phyloP scores from a whole-genome alignment of 2,888 invertebrate genomes.

The Panopea generosa region DNA sequence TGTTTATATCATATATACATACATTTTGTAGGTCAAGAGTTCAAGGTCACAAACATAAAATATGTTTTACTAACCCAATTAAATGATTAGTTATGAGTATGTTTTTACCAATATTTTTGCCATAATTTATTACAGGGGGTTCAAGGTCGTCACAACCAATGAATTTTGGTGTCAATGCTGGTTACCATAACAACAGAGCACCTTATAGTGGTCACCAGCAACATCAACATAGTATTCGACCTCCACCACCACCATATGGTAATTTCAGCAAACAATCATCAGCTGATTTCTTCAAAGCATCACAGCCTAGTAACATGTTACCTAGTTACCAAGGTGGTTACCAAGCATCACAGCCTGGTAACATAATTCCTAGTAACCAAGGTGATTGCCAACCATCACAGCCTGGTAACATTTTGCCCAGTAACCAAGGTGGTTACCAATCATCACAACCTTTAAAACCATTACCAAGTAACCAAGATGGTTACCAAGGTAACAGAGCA shows the following conservation, averaged over 20 bases:
- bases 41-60: too few relatives aligned
- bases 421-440: not conserved
- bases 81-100: too few relatives aligned
- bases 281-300: not conserved
- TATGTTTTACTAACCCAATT: too few relatives aligned
- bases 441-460: not conserved
- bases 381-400: not conserved
- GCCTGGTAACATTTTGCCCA: not conserved
- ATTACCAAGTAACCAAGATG: conserved; percentile 6
- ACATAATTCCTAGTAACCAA: conserved; percentile 5
- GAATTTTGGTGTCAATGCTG: conserved; percentile 7
- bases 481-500: conserved; percentile 46
- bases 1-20: too few relatives aligned
- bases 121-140: conserved; percentile 2
- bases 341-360: not conserved
- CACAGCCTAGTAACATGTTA: not conserved
- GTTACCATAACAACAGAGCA: conserved; percentile 11
- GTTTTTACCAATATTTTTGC: too few relatives aligned
- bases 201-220: not conserved
- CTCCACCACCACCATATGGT: too few relatives aligned
- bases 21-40: too few relatives aligned
- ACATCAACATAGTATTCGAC: not conserved
- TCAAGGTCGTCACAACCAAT: not conserved
- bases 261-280: too few relatives aligned
- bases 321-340: not conserved